These are phyloP conservation scores for Mormyrus iriodes DNA, from an alignment of 2,113 vertebrate species.

Conservation along the genomic window DNA sequence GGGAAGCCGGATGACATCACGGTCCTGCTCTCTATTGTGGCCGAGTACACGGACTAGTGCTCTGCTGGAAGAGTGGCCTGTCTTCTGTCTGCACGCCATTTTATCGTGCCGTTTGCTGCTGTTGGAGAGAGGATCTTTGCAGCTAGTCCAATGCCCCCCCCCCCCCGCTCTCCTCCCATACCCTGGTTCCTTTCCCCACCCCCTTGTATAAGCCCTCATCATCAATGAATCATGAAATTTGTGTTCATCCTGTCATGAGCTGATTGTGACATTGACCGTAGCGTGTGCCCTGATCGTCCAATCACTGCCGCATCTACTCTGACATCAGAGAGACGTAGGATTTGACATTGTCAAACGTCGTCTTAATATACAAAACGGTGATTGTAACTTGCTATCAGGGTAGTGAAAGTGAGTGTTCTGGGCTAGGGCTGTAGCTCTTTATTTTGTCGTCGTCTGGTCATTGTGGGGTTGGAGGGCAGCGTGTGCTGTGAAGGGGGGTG, in stretches of 20 bases:
- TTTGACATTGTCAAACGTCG: not conserved
- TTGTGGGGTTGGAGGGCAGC: not conserved
- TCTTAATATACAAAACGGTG: not conserved
- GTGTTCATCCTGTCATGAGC: not conserved
- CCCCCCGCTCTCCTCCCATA: not conserved
- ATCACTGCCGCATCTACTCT: not conserved
- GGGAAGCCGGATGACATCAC: constrained; percentile 99
- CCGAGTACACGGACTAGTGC: constrained; percentile 89
- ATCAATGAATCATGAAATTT: not conserved
- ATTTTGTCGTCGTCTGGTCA: not conserved
- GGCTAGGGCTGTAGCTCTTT: not conserved
- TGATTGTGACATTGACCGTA: not conserved
- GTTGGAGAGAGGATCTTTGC: not conserved
- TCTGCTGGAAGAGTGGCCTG: not conserved
- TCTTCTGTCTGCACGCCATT: constrained; percentile 26
- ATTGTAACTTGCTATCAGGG: not conserved
- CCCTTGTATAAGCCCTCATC: not conserved
- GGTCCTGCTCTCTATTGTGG: constrained; percentile 95
- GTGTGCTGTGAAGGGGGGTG: not conserved
- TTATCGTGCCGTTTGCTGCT: constrained; percentile 24
- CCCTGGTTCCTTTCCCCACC: not conserved
- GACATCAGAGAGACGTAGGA: not conserved
- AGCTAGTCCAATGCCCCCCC: not conserved
- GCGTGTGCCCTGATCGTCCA: not conserved
- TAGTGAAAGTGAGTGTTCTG: not conserved